Evolutionary conservation across 2,113 vertebrate genomes (phyloP).

Genomic region (Hiodon tergisus): DNA sequence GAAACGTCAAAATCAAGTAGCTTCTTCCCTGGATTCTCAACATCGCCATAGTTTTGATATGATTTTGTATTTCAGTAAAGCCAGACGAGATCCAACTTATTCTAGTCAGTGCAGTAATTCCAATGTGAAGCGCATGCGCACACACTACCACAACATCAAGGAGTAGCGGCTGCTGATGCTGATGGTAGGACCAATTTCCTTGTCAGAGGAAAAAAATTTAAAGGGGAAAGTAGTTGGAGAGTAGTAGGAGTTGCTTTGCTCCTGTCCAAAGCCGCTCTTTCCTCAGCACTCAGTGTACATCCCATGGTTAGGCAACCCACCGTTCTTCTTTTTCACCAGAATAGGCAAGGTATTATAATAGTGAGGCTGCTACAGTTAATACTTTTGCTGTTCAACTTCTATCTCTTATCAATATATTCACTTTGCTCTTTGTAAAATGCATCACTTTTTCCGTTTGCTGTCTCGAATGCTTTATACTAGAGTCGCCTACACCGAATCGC

Average conservation of each 20-base stretch:
- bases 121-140: conserved; percentile 96
- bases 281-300: conserved; percentile 96
- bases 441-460: no score
- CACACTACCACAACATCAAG: conserved; percentile 83
- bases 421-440: no score
- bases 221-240: conserved; percentile 56
- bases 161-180: conserved; percentile 78
- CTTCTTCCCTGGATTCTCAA: conserved; percentile 76
- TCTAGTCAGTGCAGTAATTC: conserved; percentile 97
- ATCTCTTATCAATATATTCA: no score
- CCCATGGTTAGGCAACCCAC: conserved; percentile 74
- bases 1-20: conserved; percentile 75
- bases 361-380: no score
- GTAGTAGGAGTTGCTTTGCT: conserved; percentile 83
- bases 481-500: no score
- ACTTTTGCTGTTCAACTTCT: no score
- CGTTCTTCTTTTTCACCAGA: conserved; percentile 25
- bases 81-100: conserved; percentile 92
- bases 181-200: conserved; percentile 75
- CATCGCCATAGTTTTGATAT: conserved; percentile 75
- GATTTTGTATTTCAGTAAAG: conserved; percentile 78
- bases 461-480: no score
- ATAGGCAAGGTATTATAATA: conserved; percentile 20
- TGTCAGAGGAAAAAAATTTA: conserved; percentile 66
- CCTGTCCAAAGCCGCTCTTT: conserved; percentile 89